These are phyloP conservation scores for Acrocephalus arundinaceus DNA, from an alignment of 2,113 vertebrate genomes.

Conservation along the genomic window DNA sequence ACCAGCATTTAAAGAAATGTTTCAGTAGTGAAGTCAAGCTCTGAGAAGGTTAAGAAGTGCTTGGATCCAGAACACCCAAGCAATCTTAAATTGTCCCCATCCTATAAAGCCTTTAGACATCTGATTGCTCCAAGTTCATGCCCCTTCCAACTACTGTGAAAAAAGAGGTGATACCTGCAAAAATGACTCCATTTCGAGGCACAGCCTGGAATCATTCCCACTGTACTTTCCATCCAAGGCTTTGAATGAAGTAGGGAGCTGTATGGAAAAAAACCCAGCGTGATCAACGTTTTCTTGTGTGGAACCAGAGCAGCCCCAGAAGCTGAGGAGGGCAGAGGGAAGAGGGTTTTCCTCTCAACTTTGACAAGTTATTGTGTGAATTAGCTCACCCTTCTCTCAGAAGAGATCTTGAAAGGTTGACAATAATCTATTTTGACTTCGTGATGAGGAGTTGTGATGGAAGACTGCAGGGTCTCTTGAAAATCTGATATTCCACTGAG, in stretches of 20 bases:
- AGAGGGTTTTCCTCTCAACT: neutral
- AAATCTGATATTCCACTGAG: neutral
- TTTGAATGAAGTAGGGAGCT: neutral
- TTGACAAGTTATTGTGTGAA: neutral
- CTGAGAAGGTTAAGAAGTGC: conserved; percentile 32
- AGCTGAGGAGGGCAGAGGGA: neutral
- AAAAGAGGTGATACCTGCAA: conserved; percentile 32
- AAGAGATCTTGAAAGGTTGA: neutral
- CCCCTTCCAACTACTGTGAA: conserved; percentile 53
- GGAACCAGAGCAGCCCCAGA: neutral
- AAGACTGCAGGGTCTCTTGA: neutral
- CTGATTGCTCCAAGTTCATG: conserved; percentile 51
- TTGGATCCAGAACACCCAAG: conserved; percentile 21
- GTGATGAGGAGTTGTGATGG: neutral
- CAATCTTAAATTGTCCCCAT: conserved; percentile 12
- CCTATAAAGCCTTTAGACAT: conserved; percentile 33
- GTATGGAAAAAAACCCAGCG: neutral
- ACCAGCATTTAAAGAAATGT: neutral
- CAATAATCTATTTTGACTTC: neutral
- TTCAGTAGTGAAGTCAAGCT: neutral
- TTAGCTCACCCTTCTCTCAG: neutral
- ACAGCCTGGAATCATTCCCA: neutral
- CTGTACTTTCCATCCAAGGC: conserved; percentile 16
- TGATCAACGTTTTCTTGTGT: conserved; percentile 2
- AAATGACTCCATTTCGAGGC: neutral